These are phyloP conservation scores for Ditylenchus dipsaci DNA, from an alignment of 1,140 invertebrate genomes.

Conservation along the genomic window DNA sequence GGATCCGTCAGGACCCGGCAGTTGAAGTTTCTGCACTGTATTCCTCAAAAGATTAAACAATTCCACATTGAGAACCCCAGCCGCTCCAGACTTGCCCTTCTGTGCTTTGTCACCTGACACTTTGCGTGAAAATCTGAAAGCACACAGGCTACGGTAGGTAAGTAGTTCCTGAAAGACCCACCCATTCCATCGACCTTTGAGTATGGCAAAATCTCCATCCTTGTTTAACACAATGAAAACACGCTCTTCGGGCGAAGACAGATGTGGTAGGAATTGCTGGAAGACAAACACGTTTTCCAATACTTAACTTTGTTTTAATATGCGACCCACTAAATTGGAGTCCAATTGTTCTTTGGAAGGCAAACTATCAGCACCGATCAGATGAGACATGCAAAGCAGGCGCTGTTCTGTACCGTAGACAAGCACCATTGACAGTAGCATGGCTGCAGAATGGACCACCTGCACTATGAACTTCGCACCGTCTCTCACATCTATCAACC, in stretches of 20 bases:
- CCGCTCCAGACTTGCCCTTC: slow-evolving; percentile 30
- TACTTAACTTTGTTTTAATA: background rate
- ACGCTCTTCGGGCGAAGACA: slow-evolving; percentile 42
- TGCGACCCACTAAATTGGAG: slow-evolving; percentile 34
- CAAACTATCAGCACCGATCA: slow-evolving; percentile 47
- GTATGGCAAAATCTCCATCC: slow-evolving; percentile 47
- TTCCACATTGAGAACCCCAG: slow-evolving; percentile 40
- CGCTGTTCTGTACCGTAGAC: slow-evolving; percentile 47
- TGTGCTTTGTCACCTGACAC: slow-evolving; percentile 29
- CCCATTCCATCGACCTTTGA: slow-evolving; percentile 45
- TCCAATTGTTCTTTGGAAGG: slow-evolving; percentile 52
- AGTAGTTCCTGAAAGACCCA: slow-evolving; percentile 16
- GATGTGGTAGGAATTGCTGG: slow-evolving; percentile 44
- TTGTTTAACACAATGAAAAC: slow-evolving; percentile 39
- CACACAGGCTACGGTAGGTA: background rate
- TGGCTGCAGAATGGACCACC: slow-evolving; percentile 36
- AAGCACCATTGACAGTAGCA: slow-evolving; percentile 43
- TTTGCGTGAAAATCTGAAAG: slow-evolving; percentile 1
- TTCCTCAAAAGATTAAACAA: slow-evolving; percentile 46
- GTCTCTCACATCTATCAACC: slow-evolving; percentile 40
- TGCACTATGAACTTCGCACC: slow-evolving; percentile 45
- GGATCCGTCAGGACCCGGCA: slow-evolving; percentile 44
- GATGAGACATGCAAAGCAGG: slow-evolving; percentile 44
- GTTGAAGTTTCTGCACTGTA: slow-evolving; percentile 47
- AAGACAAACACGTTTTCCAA: slow-evolving; percentile 4